phyloP scores from a whole-genome alignment of 2,113 vertebrate species.

The Hemiprocne comata region DNA sequence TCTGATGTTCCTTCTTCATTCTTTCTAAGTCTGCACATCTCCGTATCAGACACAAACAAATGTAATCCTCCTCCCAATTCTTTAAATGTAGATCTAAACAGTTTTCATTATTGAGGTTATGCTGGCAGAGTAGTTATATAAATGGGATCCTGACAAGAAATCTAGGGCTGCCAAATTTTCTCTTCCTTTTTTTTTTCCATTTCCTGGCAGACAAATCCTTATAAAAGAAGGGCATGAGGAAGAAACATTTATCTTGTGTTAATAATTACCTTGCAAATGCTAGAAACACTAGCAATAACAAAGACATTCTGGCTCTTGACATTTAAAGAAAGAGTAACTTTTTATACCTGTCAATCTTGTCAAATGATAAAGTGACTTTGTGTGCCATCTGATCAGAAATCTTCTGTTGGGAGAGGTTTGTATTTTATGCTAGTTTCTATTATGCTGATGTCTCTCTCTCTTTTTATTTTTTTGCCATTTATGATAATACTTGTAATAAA shows the following conservation, averaged over 20 bases:
- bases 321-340: background rate
- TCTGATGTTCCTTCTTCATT: background rate
- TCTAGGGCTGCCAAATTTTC: background rate
- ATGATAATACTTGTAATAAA: slow-evolving; percentile 33
- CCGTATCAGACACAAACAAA: background rate
- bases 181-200: background rate
- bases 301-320: background rate
- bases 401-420: background rate
- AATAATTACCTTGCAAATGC: background rate
- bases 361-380: background rate
- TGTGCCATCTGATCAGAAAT: background rate
- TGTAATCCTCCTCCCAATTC: no score
- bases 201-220: background rate
- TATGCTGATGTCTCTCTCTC: background rate
- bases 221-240: background rate
- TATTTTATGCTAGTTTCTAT: slow-evolving; percentile 35
- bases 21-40: background rate
- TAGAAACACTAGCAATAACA: background rate
- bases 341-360: background rate
- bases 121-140: background rate
- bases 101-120: background rate
- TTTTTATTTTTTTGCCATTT: background rate
- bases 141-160: background rate
- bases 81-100: background rate
- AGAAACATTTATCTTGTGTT: slow-evolving; percentile 1